A percentile compares a stretch with the other conserved stretches of the same genome.
phyloP scores from a whole-genome alignment of 2,113 vertebrate genomes.

The Thinocorus orbignyianus region DNA sequence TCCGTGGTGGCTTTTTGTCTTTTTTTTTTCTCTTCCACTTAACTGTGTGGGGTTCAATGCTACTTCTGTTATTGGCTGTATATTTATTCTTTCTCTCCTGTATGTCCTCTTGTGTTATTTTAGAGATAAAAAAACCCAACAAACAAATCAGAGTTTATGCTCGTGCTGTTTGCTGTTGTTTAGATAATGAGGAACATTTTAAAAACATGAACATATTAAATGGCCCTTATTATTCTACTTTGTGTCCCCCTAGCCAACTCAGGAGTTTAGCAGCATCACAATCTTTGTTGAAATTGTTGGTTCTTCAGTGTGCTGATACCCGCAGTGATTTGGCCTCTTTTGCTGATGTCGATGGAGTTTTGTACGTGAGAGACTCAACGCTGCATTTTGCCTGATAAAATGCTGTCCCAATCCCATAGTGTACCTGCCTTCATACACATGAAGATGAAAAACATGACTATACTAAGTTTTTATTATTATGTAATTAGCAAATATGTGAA shows the following conservation, averaged over 20 bases:
- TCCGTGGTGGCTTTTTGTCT: background rate
- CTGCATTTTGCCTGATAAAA: background rate
- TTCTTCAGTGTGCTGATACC: background rate
- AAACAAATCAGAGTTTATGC: background rate
- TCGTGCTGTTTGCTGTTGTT: background rate
- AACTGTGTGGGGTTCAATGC: background rate
- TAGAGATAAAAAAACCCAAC: background rate
- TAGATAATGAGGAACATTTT: background rate
- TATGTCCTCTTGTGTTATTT: background rate
- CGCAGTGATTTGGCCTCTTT: background rate
- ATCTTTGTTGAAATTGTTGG: background rate
- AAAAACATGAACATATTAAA: background rate
- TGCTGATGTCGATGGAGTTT: background rate
- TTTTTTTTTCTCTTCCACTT: background rate
- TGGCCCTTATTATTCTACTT: background rate
- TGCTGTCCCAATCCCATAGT: background rate
- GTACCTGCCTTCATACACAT: background rate
- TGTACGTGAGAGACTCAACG: background rate
- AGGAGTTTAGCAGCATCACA: background rate
- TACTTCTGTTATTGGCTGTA: background rate
- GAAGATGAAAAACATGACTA: background rate
- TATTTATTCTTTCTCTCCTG: background rate
- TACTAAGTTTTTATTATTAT: background rate
- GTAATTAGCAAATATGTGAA: background rate
- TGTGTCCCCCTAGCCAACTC: background rate